Conservation (phyloP, 2,888 invertebrate genomes). For the Herminia tarsipennalis region DNA sequence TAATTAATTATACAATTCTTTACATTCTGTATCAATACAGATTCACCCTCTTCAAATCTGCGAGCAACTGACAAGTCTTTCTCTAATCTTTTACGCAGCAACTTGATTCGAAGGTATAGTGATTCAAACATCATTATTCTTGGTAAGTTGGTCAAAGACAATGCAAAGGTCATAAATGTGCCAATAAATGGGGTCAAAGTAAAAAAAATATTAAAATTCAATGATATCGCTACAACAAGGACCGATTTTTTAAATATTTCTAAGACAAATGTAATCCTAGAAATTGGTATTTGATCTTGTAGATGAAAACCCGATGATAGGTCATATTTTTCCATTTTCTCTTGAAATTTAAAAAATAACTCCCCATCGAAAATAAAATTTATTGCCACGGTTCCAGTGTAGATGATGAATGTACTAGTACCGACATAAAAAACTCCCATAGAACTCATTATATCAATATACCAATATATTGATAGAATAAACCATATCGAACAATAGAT, state of each 20-base stretch:
- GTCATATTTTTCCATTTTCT: background rate
- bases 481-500: background rate
- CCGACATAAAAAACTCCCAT: background rate
- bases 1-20: background rate
- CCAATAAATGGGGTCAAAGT: background rate
- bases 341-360: background rate
- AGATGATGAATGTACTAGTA: too few relatives aligned
- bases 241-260: background rate
- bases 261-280: background rate
- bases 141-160: background rate
- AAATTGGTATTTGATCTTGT: background rate
- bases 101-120: background rate
- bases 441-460: too few relatives aligned
- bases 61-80: background rate
- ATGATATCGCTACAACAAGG: background rate
- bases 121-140: constrained; percentile 5
- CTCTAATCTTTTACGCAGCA: background rate
- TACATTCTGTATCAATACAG: background rate
- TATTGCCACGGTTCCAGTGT: background rate
- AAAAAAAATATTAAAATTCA: background rate
- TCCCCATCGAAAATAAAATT: background rate
- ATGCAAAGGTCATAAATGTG: too few relatives aligned
- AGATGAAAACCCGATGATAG: background rate
- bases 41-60: background rate
- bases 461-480: too few relatives aligned